Evolutionary conservation across 1,140 invertebrate species (phyloP), one percentile per base, ranked within the genome.

Genomic region (Drosophila simulans): DNA sequence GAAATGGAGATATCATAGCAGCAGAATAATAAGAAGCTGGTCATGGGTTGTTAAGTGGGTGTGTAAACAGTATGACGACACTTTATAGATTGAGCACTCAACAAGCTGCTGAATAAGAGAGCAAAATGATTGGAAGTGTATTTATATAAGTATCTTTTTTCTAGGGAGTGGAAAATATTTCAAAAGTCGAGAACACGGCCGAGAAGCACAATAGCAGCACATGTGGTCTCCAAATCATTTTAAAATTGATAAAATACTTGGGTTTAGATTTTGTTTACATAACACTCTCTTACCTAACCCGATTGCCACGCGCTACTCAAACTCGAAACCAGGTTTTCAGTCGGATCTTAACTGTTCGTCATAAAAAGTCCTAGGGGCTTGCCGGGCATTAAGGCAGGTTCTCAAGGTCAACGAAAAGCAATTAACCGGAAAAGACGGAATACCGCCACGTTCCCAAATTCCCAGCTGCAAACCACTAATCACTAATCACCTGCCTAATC

Each of bases 1-100:
- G 13, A 15, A 5, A 40, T 57, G 17, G 7, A 43, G 34, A 39
- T 42, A 35, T 35, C 58, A 5, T 4, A 4, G 1, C 20, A 39
- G 54, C 2, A 10, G 10, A 46, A 39, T 43, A 12, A 25, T 40
- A 63, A 42, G 3, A 40, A 22, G 42, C 13, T 56, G 43, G 52
- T 71, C 65, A 71, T 70, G 64, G 64, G 65, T 71, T 71, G 68
- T 71, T 70, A 71, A 71, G 65, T 70, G 31, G 45, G 27, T 40
- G n/a, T 10, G 53, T 35, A 70, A 70, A 48, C 52, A 71, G 12
- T 35, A 22, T 49, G 52, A 57, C 27, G 51, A 25, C 59, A 35
- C 39, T 63, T 71, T 35, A 70, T 57, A 57, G 27, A 22, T 37
- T 39, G 20, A 56, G 15, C 20, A 42, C 64, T 70, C 20, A 48